Evolutionary conservation across 2,888 invertebrate genomes (phyloP), one percentile per base, ranked within the genome.

Genomic region (Sussaba pulchella): DNA sequence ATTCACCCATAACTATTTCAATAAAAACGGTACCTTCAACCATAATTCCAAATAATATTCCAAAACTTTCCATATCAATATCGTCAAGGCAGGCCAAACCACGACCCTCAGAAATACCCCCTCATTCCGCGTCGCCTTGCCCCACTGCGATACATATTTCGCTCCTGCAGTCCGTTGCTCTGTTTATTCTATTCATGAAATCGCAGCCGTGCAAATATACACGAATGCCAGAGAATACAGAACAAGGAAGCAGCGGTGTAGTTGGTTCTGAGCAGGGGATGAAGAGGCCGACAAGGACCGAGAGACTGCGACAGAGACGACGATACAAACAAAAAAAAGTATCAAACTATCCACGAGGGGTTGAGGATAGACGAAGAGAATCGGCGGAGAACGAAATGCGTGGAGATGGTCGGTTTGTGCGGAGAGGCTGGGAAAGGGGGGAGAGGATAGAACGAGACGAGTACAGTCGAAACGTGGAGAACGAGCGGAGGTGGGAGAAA

Each of bases 141-240:
- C 41, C 19, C 26, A n/a, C 2, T 12, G 4, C 14, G 31, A 6
- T 9, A 50, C 19, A 8, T 47, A 39, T 45, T 31, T 24, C 59
- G 41, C 45, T 43, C 69, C 52, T 61, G 70, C 70, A 78, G 64
- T 71, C 74, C 39, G 69, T 81, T 50, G 50, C 61, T 66, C 83
- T 85, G 82, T 86, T 83, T 87, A 83, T 85, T 83, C 83, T 81
- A 78, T 67, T 78, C 78, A 76, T 84, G 77, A 79, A 80, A 82
- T 36, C 69, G 67, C 36, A 41, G 64, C 66, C 71, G 74, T 64
- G 67, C 72, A 81, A 71, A 83, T 67, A 81, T 71, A 80, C 71
- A 74, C 72, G 71, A 70, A 82, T 63, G 26, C 52, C 31, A 66
- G n/a, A 36, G 64, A 36, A 78, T 52, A 64, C 54, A 66, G 52